A percentile compares a stretch with the other conserved stretches of the same genome.
Evolutionary conservation across 2,888 invertebrate species (phyloP).

Genomic region (Cinara cedri): DNA sequence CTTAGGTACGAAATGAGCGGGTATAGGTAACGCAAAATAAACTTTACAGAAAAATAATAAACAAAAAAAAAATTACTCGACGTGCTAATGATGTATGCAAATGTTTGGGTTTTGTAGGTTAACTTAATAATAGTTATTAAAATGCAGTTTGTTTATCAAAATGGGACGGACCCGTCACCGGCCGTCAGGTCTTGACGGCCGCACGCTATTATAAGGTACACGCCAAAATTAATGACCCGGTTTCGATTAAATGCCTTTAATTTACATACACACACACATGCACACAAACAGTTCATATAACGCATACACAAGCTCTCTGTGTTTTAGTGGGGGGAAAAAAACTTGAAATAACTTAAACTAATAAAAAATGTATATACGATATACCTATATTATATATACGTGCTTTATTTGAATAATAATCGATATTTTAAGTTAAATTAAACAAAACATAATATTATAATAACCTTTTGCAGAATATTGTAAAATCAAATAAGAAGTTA

Average conservation of each 20-base stretch:
- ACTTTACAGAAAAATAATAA: neutral
- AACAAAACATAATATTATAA: too few species aligned
- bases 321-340: too few species aligned
- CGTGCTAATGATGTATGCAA: slow-evolving; percentile 53
- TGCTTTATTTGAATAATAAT: too few species aligned
- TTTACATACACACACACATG: slow-evolving; percentile 11
- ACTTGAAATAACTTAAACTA: neutral
- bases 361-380: neutral
- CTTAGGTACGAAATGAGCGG: neutral
- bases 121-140: slow-evolving; percentile 56
- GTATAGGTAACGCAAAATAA: neutral
- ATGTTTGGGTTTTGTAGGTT: slow-evolving; percentile 34
- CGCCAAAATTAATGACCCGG: slow-evolving; percentile 52
- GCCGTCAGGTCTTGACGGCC: slow-evolving; percentile 49
- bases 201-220: slow-evolving; percentile 40
- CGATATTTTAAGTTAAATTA: too few species aligned
- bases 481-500: too few species aligned
- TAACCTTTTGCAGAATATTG: too few species aligned
- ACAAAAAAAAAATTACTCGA: slow-evolving; percentile 11
- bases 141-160: slow-evolving; percentile 55
- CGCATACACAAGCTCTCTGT: neutral
- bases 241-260: slow-evolving; percentile 47
- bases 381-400: too few species aligned
- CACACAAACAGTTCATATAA: neutral
- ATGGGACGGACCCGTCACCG: slow-evolving; percentile 44